Base-by-base conservation (phyloP, 2,113 vertebrate genomes). In the Illadopsis cleaveri region DNA sequence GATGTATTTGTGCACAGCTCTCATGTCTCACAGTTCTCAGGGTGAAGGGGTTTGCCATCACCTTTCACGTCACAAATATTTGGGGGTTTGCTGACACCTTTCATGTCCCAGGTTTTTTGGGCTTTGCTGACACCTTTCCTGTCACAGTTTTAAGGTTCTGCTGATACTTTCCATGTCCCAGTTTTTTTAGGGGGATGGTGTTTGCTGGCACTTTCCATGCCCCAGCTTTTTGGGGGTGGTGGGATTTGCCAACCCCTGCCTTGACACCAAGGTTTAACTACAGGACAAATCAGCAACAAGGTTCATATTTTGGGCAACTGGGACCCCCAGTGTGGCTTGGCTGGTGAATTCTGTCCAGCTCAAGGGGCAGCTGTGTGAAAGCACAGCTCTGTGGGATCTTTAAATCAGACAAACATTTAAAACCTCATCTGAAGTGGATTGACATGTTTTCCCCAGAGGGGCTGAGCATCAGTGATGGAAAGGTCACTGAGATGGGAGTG, bases 1-100 rank as follows among this genome's bases (percentile, higher is more conserved):
- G 1, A 1, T 6, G 11, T 15, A 0, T 76, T 21, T 45, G 50
- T 24, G 24, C 38, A 18, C 65, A 45, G 5, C 33, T 78, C 42
- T 18, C 33, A 1, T 3, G 8, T 35, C 37, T 3, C 25, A 10
- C 48, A 0, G 12, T 11, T 53, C 33, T 44, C 0, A 0, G 31
- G 42, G 5, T 42, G 30, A 19, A 13, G 22, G 27, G 22, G 18
- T 15, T 60, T 77, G 54, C 31, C 45, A 10, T 15, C 3, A 8
- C 12, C 7, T 66, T 15, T 2, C n/a, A 10, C 3, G 5, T 18
- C 31, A 4, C 24, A 50, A 12, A 1, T 7, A 14, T n/a, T 30
- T 40, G 37, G 47, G 30, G 8, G 8, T 30, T 44, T 44, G 48
- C 2, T 44, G 15, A 3, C 15, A 28, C 2, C 7, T 65, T 37